Evolutionary conservation across 2,113 vertebrate genomes (phyloP).

Genomic region (Osmerus mordax): DNA sequence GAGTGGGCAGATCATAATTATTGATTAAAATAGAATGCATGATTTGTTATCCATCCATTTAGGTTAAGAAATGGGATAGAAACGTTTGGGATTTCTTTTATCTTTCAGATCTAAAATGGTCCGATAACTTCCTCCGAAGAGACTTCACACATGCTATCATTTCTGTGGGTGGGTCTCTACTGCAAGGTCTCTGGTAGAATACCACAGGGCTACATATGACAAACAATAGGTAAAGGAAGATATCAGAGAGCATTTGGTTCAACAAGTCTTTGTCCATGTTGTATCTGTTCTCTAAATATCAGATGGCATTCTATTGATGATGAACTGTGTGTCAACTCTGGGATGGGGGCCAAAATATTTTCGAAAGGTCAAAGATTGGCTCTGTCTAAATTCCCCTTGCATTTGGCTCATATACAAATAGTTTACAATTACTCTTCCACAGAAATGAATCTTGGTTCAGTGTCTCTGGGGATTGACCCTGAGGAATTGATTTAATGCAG

Average conservation of each 20-base stretch:
- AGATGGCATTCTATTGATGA: constrained; percentile 40
- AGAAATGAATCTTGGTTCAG: constrained; percentile 34
- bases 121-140: too few species aligned
- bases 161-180: neutral
- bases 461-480: constrained; percentile 25
- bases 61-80: too few species aligned
- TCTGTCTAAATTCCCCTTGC: constrained; percentile 51
- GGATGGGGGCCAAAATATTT: constrained; percentile 49
- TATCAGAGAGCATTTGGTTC: constrained; percentile 31
- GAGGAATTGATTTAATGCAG: constrained; percentile 31
- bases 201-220: constrained; percentile 48
- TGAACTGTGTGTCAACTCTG: constrained; percentile 44
- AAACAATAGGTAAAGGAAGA: constrained; percentile 33
- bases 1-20: neutral
- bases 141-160: neutral
- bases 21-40: neutral
- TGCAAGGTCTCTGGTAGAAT: constrained; percentile 35
- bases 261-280: constrained; percentile 30
- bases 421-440: constrained; percentile 43
- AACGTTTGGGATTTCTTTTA: too few species aligned
- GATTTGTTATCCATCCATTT: too few species aligned
- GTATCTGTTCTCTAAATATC: constrained; percentile 52
- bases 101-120: neutral
- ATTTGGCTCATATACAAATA: constrained; percentile 53
- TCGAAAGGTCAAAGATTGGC: constrained; percentile 62